A percentile compares a stretch with the other conserved stretches of the same genome.
These are phyloP conservation scores for Novumbra hubbsi DNA, from an alignment of 2,797 vertebrate genomes.

Conservation along the genomic window DNA sequence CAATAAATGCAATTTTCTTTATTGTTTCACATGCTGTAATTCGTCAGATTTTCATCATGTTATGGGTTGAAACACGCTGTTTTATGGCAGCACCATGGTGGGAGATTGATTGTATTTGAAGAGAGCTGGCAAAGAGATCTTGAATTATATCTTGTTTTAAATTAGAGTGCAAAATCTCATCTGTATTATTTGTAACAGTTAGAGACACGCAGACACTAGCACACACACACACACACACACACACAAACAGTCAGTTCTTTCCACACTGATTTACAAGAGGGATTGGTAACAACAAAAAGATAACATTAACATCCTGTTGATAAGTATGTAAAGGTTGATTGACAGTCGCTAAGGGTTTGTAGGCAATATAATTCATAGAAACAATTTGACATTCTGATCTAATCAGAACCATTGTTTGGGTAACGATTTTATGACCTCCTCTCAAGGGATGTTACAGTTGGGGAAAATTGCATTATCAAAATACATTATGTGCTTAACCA, in stretches of 20 bases:
- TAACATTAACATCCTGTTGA: conserved; percentile 38
- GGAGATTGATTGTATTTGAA: conserved; percentile 59
- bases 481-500: conserved; percentile 28
- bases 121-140: conserved; percentile 53
- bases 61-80: conserved; percentile 53
- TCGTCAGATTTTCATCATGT: conserved; percentile 63
- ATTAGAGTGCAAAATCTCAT: conserved; percentile 54
- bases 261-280: conserved; percentile 22
- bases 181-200: conserved; percentile 42
- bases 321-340: conserved; percentile 31
- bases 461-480: conserved; percentile 35
- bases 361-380: conserved; percentile 37
- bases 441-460: conserved; percentile 28
- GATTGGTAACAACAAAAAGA: conserved; percentile 37
- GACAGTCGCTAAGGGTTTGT: conserved; percentile 29
- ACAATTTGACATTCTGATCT: conserved; percentile 39
- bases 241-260: background rate
- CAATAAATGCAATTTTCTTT: conserved; percentile 83
- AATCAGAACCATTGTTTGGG: conserved; percentile 44
- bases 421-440: conserved; percentile 48
- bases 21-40: conserved; percentile 79
- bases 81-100: conserved; percentile 47
- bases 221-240: conserved; percentile 9
- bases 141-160: conserved; percentile 61
- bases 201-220: conserved; percentile 26